phyloP scores from a whole-genome alignment of 92 coral and sea anemone species.

The Desmophyllum pertusum region DNA sequence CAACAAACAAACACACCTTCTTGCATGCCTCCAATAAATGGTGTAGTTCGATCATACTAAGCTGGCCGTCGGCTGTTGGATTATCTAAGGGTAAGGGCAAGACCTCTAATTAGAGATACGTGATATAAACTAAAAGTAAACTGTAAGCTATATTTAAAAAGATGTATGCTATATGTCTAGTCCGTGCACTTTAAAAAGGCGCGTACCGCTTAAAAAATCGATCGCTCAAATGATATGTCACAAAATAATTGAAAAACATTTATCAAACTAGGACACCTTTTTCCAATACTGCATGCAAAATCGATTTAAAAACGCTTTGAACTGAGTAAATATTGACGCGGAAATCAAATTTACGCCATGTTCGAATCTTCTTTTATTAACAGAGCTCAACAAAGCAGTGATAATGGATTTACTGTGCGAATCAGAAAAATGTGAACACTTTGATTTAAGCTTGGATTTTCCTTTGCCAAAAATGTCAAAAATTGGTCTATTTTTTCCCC shows the following conservation, averaged over 20 bases:
- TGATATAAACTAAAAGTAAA: neutral
- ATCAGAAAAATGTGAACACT: no score
- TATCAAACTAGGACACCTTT: neutral
- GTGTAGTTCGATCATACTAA: constrained; percentile 85
- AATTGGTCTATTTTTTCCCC: no score
- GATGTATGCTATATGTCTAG: neutral
- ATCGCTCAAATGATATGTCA: neutral
- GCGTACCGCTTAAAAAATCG: neutral
- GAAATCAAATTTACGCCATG: constrained; percentile 14
- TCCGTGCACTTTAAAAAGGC: neutral
- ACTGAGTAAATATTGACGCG: constrained; percentile 21
- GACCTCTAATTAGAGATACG: constrained; percentile 10
- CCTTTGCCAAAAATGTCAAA: no score
- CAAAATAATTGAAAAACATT: neutral
- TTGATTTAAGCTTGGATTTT: no score
- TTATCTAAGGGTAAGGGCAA: constrained; percentile 52
- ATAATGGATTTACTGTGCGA: neutral
- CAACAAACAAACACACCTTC: constrained; percentile 67
- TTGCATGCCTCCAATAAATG: constrained; percentile 88
- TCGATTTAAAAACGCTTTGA: constrained; percentile 10
- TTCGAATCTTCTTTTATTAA: neutral
- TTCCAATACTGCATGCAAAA: constrained; percentile 29
- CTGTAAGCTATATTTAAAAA: neutral
- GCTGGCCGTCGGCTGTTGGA: constrained; percentile 57
- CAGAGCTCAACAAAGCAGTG: neutral